Evolutionary conservation across 2,797 vertebrate genomes (phyloP).

Genomic region (Triplophysa bombifrons): DNA sequence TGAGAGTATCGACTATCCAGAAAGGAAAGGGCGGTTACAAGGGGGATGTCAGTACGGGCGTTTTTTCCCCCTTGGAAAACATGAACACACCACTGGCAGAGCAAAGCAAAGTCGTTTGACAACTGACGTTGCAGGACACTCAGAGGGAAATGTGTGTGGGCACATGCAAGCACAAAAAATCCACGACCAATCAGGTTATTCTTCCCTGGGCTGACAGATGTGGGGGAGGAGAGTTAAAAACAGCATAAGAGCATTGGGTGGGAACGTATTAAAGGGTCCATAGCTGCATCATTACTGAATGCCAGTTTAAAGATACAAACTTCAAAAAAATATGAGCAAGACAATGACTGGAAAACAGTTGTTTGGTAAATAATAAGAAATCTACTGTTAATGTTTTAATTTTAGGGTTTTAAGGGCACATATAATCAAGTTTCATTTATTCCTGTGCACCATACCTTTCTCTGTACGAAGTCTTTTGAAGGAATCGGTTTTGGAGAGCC

Average conservation of each 20-base stretch:
- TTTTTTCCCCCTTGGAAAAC: neutral
- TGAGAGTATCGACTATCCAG: conserved; percentile 14
- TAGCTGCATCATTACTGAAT: neutral
- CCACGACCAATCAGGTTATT: neutral
- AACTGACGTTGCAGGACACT: conserved; percentile 15
- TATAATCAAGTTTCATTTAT: neutral
- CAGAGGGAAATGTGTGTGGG: neutral
- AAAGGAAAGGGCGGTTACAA: neutral
- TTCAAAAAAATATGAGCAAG: neutral
- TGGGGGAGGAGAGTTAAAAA: conserved; percentile 22
- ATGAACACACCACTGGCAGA: conserved; percentile 29
- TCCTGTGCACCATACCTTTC: conserved; percentile 82
- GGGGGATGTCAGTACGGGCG: neutral
- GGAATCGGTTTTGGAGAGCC: conserved; percentile 97
- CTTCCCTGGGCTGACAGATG: neutral
- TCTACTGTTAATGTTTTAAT: neutral
- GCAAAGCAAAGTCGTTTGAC: conserved; percentile 19
- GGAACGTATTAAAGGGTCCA: neutral
- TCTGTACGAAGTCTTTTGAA: conserved; percentile 97
- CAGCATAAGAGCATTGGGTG: neutral
- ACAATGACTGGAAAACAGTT: no score
- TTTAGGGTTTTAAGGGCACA: neutral
- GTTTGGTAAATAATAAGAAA: no score
- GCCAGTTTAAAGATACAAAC: neutral
- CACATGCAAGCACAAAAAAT: conserved; percentile 9